phyloP scores from a whole-genome alignment of 2,888 invertebrate genomes.

The Leucoptera coffeella region DNA sequence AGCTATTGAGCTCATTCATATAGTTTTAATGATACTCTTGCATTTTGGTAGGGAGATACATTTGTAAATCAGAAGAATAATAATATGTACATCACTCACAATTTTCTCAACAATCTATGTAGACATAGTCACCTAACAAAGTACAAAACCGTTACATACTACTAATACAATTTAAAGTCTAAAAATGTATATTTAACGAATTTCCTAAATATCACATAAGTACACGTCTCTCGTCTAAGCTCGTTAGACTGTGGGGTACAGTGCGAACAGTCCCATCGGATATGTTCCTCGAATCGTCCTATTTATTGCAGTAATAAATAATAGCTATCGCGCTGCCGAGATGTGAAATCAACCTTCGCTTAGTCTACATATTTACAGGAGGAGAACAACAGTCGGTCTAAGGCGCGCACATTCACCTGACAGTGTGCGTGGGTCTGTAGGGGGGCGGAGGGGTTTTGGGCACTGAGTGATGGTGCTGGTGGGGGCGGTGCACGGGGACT shows the following conservation, averaged over 20 bases:
- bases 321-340: slow-evolving; percentile 17
- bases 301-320: no score
- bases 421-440: slow-evolving; percentile 39
- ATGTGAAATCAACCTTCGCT: not conserved
- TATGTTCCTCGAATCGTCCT: slow-evolving; percentile 26
- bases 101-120: no score
- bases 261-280: slow-evolving; percentile 28
- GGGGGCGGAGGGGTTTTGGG: slow-evolving; percentile 48
- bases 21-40: no score
- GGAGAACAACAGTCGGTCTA: slow-evolving; percentile 14
- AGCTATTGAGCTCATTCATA: no score
- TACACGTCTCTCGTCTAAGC: slow-evolving; percentile 30
- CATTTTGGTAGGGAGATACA: no score
- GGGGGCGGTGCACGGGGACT: slow-evolving; percentile 10
- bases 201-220: slow-evolving; percentile 46
- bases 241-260: slow-evolving; percentile 11
- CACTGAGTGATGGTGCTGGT: slow-evolving; percentile 21
- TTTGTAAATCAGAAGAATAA: no score
- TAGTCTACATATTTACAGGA: slow-evolving; percentile 13
- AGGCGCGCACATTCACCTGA: no score
- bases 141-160: no score
- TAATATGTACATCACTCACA: no score
- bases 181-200: no score
- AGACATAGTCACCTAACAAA: no score
- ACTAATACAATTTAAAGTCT: no score